These are phyloP conservation scores for Nycticebus coucang DNA, from an alignment of 2,113 vertebrate species.

Conservation along the genomic window DNA sequence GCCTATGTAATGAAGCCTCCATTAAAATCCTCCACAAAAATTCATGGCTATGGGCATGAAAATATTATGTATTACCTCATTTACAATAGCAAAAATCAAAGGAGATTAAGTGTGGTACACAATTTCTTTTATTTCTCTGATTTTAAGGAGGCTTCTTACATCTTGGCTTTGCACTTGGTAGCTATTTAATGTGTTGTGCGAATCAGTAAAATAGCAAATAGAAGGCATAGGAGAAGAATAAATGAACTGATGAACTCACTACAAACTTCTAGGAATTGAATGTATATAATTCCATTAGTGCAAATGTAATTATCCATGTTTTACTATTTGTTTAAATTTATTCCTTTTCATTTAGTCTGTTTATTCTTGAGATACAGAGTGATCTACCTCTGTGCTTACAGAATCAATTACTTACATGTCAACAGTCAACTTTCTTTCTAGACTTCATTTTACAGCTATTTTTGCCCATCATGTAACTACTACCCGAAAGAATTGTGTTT, in stretches of 20 bases:
- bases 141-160: background rate
- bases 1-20: background rate
- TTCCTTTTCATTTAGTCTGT: background rate
- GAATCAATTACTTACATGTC: background rate
- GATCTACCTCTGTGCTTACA: background rate
- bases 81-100: slow-evolving; percentile 41
- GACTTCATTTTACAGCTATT: background rate
- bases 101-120: background rate
- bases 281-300: background rate
- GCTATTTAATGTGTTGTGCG: background rate
- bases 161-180: background rate
- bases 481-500: background rate
- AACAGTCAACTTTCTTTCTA: background rate
- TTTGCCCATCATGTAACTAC: background rate
- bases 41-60: background rate
- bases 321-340: slow-evolving; percentile 16
- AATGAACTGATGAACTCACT: background rate
- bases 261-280: background rate
- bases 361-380: background rate
- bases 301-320: background rate
- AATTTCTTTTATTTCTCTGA: background rate
- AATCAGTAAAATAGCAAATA: background rate
- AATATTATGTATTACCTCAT: background rate
- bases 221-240: background rate
- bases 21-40: background rate